phyloP scores from a whole-genome alignment of 2,888 invertebrate species.

The Eilema griseolum region DNA sequence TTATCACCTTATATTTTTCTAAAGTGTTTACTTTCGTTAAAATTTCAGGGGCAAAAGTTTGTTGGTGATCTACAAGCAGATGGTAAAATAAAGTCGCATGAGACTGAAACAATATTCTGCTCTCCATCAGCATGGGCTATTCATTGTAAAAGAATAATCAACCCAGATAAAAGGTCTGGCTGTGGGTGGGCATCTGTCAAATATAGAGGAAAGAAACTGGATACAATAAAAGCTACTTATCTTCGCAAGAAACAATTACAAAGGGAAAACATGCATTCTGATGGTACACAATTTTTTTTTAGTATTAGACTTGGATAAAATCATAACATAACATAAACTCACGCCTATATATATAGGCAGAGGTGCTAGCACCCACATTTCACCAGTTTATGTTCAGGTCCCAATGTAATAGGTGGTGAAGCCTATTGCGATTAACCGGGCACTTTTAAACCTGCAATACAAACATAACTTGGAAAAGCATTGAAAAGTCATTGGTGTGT shows the following conservation, averaged over 20 bases:
- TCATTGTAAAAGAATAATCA: conserved; percentile 96
- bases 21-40: not conserved
- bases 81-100: conserved; percentile 96
- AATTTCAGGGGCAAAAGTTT: conserved; percentile 93
- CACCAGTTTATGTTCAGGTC: no score
- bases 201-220: conserved; percentile 95
- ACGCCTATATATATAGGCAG: no score
- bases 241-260: conserved; percentile 90
- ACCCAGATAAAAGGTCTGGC: conserved; percentile 96
- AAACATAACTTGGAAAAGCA: no score
- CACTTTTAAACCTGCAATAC: no score
- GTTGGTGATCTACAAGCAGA: conserved; percentile 94
- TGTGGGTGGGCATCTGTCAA: conserved; percentile 98
- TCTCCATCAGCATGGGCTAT: conserved; percentile 98
- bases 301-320: not conserved
- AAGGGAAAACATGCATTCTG: conserved; percentile 85
- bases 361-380: no score
- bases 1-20: not conserved
- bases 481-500: no score
- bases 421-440: no score
- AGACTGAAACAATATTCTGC: conserved; percentile 94
- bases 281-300: conserved; percentile 65
- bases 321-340: not conserved
- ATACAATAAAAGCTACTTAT: conserved; percentile 95
- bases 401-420: no score